Evolutionary conservation across 2,888 invertebrate species (phyloP).

Genomic region (Venustoraphidia nigricollis): DNA sequence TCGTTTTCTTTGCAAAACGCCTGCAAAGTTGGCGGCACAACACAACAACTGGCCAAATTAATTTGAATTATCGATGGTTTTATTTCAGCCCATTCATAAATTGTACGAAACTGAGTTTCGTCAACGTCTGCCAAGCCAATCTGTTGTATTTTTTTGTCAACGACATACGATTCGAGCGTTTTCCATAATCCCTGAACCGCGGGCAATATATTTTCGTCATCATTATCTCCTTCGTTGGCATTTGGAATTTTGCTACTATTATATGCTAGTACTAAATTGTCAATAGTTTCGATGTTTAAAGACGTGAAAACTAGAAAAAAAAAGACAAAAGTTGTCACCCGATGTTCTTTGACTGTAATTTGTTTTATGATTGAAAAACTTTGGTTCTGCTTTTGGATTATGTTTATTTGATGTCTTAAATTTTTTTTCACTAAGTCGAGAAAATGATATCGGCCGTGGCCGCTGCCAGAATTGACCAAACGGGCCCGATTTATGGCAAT

Average conservation of each 20-base stretch:
- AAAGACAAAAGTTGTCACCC: conserved; percentile 7
- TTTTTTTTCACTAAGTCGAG: no score
- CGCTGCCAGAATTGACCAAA: no score
- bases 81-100: conserved; percentile 62
- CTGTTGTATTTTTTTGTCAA: conserved; percentile 42
- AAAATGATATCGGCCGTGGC: no score
- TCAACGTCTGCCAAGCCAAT: conserved; percentile 86
- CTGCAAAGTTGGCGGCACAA: conserved; percentile 81
- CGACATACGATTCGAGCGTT: conserved; percentile 55
- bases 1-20: conserved; percentile 81
- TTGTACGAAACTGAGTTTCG: conserved; percentile 55
- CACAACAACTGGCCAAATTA: conserved; percentile 83
- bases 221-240: conserved; percentile 13
- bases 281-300: conserved; percentile 55
- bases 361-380: no score
- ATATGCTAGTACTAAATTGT: conserved; percentile 71
- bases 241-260: conserved; percentile 29
- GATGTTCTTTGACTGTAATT: no score
- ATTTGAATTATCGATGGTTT: conserved; percentile 86
- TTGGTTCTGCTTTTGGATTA: no score
- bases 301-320: conserved; percentile 51
- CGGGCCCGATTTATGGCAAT: no score
- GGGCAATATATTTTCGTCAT: conserved; percentile 29
- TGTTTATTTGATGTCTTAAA: no score
- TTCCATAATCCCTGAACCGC: conserved; percentile 64